A percentile compares a stretch with the other conserved stretches of the same genome.
Evolutionary conservation across 2,113 vertebrate species (phyloP).

Genomic region (Cebidichthys violaceus): DNA sequence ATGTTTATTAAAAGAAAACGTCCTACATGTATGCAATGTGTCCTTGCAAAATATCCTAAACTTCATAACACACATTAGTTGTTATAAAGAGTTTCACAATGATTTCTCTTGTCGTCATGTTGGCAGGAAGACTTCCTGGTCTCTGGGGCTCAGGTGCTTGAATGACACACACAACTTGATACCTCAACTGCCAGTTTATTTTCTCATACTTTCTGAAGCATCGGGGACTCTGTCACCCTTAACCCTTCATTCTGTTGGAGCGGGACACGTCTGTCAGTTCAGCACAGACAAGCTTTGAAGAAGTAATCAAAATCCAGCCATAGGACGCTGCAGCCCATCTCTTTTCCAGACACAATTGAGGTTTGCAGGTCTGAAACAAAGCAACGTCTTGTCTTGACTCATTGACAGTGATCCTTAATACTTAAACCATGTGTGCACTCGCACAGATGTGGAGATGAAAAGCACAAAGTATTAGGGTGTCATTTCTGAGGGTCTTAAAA

Average conservation of each 20-base stretch:
- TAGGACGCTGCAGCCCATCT: constrained; percentile 12
- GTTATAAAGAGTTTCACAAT: background rate
- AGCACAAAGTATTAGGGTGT: constrained; percentile 28
- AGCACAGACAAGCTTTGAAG: constrained; percentile 36
- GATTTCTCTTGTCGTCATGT: background rate
- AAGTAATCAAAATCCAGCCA: constrained; percentile 34
- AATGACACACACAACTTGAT: constrained; percentile 38
- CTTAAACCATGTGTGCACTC: constrained; percentile 16
- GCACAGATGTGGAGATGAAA: constrained; percentile 21
- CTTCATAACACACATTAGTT: constrained; percentile 3
- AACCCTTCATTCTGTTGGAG: constrained; percentile 31
- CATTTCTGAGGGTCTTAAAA: constrained; percentile 59
- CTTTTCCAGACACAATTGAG: constrained; percentile 31
- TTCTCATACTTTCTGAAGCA: constrained; percentile 29
- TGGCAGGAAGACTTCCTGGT: background rate
- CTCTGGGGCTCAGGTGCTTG: background rate
- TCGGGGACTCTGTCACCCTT: constrained; percentile 27
- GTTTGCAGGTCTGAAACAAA: constrained; percentile 61
- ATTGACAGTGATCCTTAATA: constrained; percentile 1
- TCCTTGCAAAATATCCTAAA: background rate
- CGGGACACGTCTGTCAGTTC: constrained; percentile 22
- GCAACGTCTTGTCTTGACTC: constrained; percentile 45
- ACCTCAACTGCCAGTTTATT: constrained; percentile 40
- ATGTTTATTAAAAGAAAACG: background rate
- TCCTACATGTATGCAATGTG: background rate